Base-by-base conservation (phyloP, 64 coral and sea anemone genomes). In the Dendronephthya gigantea region DNA sequence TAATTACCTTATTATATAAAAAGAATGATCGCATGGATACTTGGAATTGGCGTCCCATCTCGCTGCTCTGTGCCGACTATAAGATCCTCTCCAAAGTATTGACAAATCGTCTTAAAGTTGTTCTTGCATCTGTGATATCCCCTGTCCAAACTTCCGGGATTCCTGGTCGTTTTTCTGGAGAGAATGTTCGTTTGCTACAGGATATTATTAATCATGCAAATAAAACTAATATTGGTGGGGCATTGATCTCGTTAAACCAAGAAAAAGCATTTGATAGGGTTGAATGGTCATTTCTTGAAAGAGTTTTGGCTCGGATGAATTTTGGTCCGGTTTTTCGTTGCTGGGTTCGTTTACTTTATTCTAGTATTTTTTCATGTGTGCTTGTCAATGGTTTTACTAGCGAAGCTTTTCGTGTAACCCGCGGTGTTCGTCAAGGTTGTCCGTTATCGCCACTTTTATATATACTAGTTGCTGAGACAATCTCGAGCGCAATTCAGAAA, bases 221-320 rank as follows among this genome's bases (percentile, higher is more conserved):
- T 0, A 6, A 0, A 0, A 36, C 8, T 9, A 15, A 28, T 34
- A 39, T 41, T 9, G 25, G 68, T 1, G 35, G 23, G 0, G 87
- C 50, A 0, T 28, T 89, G 0, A 22, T 89, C 0, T 37, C 81
- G 0, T 38, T 89, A 1, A 81, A 89, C 36, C 87, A 89, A 51
- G 87, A 83, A 36, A 89, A 89, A 14, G 87, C 87, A 0, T 89
- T 89, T 48, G 87, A 83, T 32, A 32, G 87, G 0, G 87, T 83
- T 0, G 87, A 89, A 15, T 50, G 87, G 37, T 2, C 2, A 0
- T 89, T 83, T 23, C 23, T 89, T 0, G 0, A 47, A 17, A 5
- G 17, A 0, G 49, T 66, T 0, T 39, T 89, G 0, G 7, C 1
- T 0, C 19, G 10, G 7, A 89, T 89, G 87, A 35, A 35, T 38